Evolutionary conservation across 2,888 invertebrate genomes (phyloP).

Genomic region (Sinohyriopsis cumingii): DNA sequence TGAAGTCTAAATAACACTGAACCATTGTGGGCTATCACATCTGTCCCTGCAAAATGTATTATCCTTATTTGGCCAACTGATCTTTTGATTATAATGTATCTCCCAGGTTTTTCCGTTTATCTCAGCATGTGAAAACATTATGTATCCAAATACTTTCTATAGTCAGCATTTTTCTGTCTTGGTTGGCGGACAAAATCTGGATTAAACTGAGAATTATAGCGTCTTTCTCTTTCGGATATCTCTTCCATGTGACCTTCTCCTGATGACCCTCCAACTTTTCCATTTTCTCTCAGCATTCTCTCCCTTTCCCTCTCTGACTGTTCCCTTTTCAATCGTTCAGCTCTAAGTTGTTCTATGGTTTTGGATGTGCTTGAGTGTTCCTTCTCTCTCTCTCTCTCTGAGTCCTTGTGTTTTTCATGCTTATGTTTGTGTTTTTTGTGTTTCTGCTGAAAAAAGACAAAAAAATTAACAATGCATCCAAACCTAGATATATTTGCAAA

Average conservation of each 20-base stretch:
- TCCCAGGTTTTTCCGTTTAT: too few relatives aligned
- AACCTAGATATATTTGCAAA: not conserved
- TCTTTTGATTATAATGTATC: too few relatives aligned
- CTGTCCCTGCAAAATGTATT: too few relatives aligned
- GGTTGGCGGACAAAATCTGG: conserved; percentile 76
- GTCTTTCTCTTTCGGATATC: conserved; percentile 77
- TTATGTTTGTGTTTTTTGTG: conserved; percentile 38
- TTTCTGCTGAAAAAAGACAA: conserved; percentile 39
- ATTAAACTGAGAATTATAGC: conserved; percentile 97
- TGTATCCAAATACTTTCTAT: too few relatives aligned
- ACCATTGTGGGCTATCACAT: too few relatives aligned
- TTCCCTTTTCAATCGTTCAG: conserved; percentile 87
- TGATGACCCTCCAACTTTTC: conserved; percentile 74
- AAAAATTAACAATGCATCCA: not conserved
- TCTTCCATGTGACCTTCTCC: conserved; percentile 22
- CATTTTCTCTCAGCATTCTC: conserved; percentile 81
- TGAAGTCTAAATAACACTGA: too few relatives aligned
- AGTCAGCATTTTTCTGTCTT: conserved; percentile 18
- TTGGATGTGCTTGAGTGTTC: conserved; percentile 38
- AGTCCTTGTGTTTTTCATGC: conserved; percentile 66
- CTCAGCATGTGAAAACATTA: too few relatives aligned
- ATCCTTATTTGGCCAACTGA: too few relatives aligned
- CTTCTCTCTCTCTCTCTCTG: conserved; percentile 52
- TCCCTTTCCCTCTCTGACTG: conserved; percentile 82
- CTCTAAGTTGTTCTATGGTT: conserved; percentile 81